A percentile compares a stretch with the other conserved stretches of the same genome.
phyloP scores from a whole-genome alignment of 2,797 vertebrate genomes.

The Anas bahamensis region DNA sequence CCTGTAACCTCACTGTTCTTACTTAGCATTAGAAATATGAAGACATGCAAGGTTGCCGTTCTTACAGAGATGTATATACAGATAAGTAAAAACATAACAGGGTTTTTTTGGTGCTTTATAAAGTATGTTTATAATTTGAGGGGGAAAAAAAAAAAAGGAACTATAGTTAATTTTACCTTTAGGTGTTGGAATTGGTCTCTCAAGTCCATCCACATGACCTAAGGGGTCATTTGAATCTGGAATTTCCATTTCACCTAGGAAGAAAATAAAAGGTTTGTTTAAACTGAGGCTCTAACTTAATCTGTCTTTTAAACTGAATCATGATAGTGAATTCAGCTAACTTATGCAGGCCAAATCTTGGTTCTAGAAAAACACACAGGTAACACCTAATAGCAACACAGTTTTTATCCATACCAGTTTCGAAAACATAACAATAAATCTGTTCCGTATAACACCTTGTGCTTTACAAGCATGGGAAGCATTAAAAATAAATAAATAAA shows the following conservation, averaged over 20 bases:
- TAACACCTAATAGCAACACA: not conserved
- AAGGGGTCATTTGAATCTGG: conserved; percentile 78
- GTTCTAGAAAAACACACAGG: not conserved
- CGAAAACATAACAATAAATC: not conserved
- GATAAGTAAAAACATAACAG: not conserved
- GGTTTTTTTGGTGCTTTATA: not conserved
- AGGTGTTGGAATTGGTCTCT: conserved; percentile 81
- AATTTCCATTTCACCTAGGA: conserved; percentile 78
- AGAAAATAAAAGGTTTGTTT: not conserved
- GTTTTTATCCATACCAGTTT: not conserved
- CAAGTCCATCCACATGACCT: conserved; percentile 79
- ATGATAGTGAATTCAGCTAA: not conserved
- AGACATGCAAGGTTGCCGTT: not conserved
- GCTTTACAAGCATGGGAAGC: not conserved
- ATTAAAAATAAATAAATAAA: not conserved
- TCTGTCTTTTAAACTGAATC: not conserved
- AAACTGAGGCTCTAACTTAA: not conserved
- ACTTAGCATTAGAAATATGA: not conserved
- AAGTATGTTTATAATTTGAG: not conserved
- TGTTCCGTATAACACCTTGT: not conserved
- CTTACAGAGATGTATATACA: not conserved
- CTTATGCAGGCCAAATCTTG: not conserved
- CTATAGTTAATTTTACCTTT: conserved; percentile 77
- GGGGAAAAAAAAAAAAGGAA: not conserved
- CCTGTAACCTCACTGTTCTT: not conserved